phyloP scores from a whole-genome alignment of 1,140 invertebrate genomes.

The Drosophila ogumai region DNA sequence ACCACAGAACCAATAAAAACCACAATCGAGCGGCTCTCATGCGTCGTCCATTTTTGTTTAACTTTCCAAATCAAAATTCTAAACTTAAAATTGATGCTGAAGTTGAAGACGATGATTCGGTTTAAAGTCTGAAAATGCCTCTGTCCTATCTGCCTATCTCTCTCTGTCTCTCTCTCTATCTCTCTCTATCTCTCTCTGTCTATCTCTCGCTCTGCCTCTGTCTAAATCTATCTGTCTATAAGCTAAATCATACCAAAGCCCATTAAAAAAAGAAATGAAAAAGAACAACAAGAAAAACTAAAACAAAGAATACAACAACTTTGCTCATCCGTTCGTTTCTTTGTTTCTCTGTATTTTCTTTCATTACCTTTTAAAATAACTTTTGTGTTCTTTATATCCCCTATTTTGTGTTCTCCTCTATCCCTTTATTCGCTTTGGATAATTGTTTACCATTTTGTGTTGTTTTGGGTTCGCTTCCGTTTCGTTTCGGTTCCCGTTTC shows the following conservation, averaged over 20 bases:
- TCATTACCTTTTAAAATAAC: slow-evolving; percentile 31
- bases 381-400: not conserved
- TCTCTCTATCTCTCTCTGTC: slow-evolving; percentile 21
- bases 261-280: slow-evolving; percentile 54
- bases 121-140: slow-evolving; percentile 38
- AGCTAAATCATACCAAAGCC: slow-evolving; percentile 63
- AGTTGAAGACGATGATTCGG: slow-evolving; percentile 60
- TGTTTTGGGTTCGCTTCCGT: not conserved
- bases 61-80: slow-evolving; percentile 59
- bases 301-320: slow-evolving; percentile 62
- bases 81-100: slow-evolving; percentile 30
- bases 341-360: slow-evolving; percentile 66
- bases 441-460: not conserved
- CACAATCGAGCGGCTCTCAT: slow-evolving; percentile 60
- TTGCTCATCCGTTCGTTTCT: slow-evolving; percentile 75
- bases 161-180: slow-evolving; percentile 24
- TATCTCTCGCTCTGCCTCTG: slow-evolving; percentile 36
- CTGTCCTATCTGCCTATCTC: slow-evolving; percentile 49
- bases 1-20: slow-evolving; percentile 18
- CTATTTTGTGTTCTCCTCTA: slow-evolving; percentile 1
- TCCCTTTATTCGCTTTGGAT: too few relatives aligned
- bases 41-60: slow-evolving; percentile 56
- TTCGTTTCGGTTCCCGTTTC: slow-evolving; percentile 10
- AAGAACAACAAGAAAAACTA: slow-evolving; percentile 58
- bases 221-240: slow-evolving; percentile 56